phyloP scores from a whole-genome alignment of 2,888 invertebrate species.

The Acleris emargana region DNA sequence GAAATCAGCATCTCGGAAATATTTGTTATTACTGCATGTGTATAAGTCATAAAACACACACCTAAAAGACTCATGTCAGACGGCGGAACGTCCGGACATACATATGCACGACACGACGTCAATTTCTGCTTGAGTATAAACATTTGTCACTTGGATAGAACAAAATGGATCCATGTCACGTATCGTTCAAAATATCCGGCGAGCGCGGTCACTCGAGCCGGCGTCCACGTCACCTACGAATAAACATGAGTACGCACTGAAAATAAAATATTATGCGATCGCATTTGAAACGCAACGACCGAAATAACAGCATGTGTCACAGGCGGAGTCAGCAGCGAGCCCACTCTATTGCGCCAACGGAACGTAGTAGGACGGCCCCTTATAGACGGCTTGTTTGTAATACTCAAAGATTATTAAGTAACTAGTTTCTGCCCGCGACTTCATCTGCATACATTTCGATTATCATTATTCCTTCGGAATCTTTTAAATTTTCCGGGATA shows the following conservation, averaged over 20 bases:
- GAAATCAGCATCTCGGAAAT: too few relatives aligned
- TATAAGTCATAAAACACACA: conserved; percentile 4
- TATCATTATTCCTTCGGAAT: too few relatives aligned
- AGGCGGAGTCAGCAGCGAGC: conserved; percentile 46
- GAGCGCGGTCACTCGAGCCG: conserved; percentile 47
- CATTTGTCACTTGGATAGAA: conserved; percentile 34
- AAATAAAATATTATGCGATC: conserved; percentile 80
- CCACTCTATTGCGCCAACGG: conserved; percentile 46
- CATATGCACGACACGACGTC: conserved; percentile 6
- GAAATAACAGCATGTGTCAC: conserved; percentile 73
- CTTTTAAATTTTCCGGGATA: too few relatives aligned
- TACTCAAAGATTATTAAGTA: too few relatives aligned
- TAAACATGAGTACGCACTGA: conserved; percentile 76
- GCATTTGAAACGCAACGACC: conserved; percentile 69
- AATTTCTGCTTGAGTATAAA: conserved; percentile 27
- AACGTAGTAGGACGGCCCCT: too few relatives aligned
- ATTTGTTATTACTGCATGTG: too few relatives aligned
- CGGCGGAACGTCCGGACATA: conserved; percentile 3
- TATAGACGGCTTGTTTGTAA: too few relatives aligned
- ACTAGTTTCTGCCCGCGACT: too few relatives aligned
- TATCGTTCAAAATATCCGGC: conserved; percentile 59
- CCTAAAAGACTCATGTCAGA: conserved; percentile 14
- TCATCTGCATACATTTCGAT: too few relatives aligned
- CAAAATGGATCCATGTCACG: conserved; percentile 59
- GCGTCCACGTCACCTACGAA: conserved; percentile 64